These are phyloP conservation scores for Gasteruption jaculator DNA, from an alignment of 2,888 invertebrate genomes.

Conservation along the genomic window DNA sequence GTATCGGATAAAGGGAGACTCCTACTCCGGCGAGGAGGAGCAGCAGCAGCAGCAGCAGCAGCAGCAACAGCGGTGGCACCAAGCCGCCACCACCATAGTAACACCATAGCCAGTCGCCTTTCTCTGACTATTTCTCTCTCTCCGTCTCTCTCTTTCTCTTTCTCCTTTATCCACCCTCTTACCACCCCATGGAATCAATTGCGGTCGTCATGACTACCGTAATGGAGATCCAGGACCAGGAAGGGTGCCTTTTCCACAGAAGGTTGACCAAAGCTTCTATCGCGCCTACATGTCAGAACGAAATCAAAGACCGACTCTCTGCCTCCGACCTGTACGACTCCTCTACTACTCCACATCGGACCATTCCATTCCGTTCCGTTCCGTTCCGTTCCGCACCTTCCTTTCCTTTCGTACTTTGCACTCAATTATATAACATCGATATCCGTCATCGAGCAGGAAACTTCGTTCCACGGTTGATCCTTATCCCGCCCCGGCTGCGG, in stretches of 20 bases:
- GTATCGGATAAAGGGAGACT: constrained; percentile 44
- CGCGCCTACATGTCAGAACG: constrained; percentile 35
- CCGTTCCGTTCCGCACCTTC: neutral
- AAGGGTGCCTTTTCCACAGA: constrained; percentile 45
- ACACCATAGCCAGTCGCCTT: constrained; percentile 30
- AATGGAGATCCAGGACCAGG: constrained; percentile 46
- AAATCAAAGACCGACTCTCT: constrained; percentile 40
- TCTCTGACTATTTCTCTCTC: constrained; percentile 13
- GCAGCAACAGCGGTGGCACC: too few relatives aligned
- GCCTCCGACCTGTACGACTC: constrained; percentile 18
- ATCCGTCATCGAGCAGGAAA: too few relatives aligned
- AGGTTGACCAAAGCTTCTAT: constrained; percentile 39
- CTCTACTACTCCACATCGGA: neutral
- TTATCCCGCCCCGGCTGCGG: too few relatives aligned
- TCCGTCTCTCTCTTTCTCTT: constrained; percentile 19
- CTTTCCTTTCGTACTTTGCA: too few relatives aligned
- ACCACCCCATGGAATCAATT: constrained; percentile 46
- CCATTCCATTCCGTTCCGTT: neutral
- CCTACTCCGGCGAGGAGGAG: too few relatives aligned
- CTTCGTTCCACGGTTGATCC: too few relatives aligned
- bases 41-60: neutral
- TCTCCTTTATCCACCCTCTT: constrained; percentile 24
- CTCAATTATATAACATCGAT: too few relatives aligned
- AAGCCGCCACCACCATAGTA: constrained; percentile 34
- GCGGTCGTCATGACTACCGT: constrained; percentile 49